phyloP scores from a whole-genome alignment of 2,113 vertebrate genomes.

The Coreoperca whiteheadi region DNA sequence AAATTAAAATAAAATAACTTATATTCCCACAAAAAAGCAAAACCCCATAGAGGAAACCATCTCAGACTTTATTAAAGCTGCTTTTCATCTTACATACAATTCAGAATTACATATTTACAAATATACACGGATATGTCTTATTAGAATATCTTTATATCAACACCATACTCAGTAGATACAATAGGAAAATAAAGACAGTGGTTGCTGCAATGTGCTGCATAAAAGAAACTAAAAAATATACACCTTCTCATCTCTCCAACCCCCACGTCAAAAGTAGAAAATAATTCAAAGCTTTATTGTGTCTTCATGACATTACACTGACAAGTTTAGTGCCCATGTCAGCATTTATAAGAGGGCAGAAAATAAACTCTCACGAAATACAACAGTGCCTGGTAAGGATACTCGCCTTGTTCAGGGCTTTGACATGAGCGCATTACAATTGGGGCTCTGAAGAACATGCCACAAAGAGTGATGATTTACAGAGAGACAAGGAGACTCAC shows the following conservation, averaged over 20 bases:
- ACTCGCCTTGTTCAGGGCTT: slow-evolving; percentile 6
- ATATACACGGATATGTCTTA: slow-evolving; percentile 78
- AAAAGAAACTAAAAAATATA: slow-evolving; percentile 78
- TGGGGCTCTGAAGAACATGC: slow-evolving; percentile 57
- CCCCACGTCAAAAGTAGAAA: slow-evolving; percentile 62
- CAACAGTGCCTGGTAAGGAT: slow-evolving; percentile 54
- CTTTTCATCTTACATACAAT: slow-evolving; percentile 82
- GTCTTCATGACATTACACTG: slow-evolving; percentile 48
- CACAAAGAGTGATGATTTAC: slow-evolving; percentile 51
- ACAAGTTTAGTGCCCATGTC: slow-evolving; percentile 68
- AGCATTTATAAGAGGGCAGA: slow-evolving; percentile 57
- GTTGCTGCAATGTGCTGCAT: slow-evolving; percentile 86
- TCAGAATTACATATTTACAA: slow-evolving; percentile 88
- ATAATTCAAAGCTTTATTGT: slow-evolving; percentile 47
- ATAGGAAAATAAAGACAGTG: slow-evolving; percentile 82
- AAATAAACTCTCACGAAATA: slow-evolving; percentile 64
- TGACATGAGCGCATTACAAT: slow-evolving; percentile 16
- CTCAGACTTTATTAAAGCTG: slow-evolving; percentile 85
- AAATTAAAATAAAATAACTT: background rate
- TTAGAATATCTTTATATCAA: slow-evolving; percentile 74
- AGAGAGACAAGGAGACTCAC: slow-evolving; percentile 53
- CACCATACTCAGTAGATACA: slow-evolving; percentile 76
- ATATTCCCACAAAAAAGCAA: background rate
- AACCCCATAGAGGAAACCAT: slow-evolving; percentile 64
- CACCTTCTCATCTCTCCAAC: slow-evolving; percentile 56